Conservation (phyloP, 37 sponge, comb jelly and placozoan species). For the Cladorhizidae sp. region DNA sequence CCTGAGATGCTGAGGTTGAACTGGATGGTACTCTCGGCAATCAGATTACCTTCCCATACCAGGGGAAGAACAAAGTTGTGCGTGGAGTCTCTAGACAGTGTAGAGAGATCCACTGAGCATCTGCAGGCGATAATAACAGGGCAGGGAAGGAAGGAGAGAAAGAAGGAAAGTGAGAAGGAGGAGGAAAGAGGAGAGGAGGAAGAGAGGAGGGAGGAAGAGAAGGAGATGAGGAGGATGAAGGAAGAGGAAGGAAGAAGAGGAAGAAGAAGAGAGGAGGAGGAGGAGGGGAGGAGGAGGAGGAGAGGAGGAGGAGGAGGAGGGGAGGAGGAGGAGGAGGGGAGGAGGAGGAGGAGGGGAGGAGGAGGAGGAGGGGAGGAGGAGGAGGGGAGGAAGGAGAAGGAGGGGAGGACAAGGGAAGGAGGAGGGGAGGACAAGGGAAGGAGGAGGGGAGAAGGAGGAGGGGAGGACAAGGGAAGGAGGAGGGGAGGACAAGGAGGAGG, state of each 20-base stretch:
- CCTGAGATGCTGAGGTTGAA: slow-evolving; percentile 68
- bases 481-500: slow-evolving; percentile 22
- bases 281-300: no score
- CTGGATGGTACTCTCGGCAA: slow-evolving; percentile 39
- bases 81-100: slow-evolving; percentile 35
- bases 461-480: slow-evolving; percentile 11
- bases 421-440: neutral
- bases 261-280: no score
- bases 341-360: no score
- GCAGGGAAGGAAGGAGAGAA: neutral
- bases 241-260: neutral
- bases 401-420: neutral
- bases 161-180: neutral
- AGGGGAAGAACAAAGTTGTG: slow-evolving; percentile 57
- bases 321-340: no score
- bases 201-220: neutral
- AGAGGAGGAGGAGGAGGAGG: no score
- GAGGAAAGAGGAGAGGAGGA: neutral
- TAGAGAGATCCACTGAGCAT: slow-evolving; percentile 47
- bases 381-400: no score
- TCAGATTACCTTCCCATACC: slow-evolving; percentile 13
- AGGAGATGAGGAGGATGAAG: neutral
- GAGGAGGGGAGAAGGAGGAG: neutral
- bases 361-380: no score
- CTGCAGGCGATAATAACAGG: slow-evolving; percentile 10